A percentile compares a stretch with the other conserved stretches of the same genome.
These are phyloP conservation scores for Amblyjoppa fuscipennis DNA, from an alignment of 2,888 invertebrate genomes.

Conservation along the genomic window DNA sequence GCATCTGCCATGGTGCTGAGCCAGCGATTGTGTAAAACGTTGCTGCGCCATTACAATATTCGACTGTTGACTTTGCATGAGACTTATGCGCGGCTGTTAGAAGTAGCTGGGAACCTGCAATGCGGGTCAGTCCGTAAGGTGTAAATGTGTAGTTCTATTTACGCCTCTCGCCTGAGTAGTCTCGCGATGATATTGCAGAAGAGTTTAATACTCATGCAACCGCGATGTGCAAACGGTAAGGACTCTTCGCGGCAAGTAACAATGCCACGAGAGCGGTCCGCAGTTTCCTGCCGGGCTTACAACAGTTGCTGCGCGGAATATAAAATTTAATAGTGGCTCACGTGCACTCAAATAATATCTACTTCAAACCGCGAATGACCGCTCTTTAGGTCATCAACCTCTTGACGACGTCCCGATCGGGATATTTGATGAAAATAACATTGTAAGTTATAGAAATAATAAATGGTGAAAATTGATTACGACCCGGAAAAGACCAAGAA, in stretches of 20 bases:
- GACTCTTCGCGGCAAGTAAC: not conserved
- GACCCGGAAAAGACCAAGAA: no score
- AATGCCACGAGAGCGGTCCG: not conserved
- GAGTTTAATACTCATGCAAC: conserved; percentile 2
- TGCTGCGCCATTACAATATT: not conserved
- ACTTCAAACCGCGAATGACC: not conserved
- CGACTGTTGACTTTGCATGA: not conserved
- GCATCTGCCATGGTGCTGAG: conserved; percentile 8
- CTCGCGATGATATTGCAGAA: conserved; percentile 16
- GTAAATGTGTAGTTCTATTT: conserved; percentile 3
- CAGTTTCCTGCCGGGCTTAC: not conserved
- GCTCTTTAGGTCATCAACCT: not conserved
- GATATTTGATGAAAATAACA: not conserved
- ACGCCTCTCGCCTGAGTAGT: conserved; percentile 1
- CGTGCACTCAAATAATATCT: not conserved
- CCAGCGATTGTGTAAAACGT: not conserved
- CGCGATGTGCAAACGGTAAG: not conserved
- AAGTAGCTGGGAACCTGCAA: not conserved
- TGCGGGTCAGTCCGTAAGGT: not conserved
- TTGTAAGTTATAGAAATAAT: no score
- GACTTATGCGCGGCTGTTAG: not conserved
- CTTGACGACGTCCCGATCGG: not conserved
- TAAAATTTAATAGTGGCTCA: not conserved
- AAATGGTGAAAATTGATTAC: no score
- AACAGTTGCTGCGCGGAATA: not conserved